Evolutionary conservation across 2,797 vertebrate species (phyloP), one percentile per base, ranked within the genome.

Genomic region (Catamblyrhynchus diadema): DNA sequence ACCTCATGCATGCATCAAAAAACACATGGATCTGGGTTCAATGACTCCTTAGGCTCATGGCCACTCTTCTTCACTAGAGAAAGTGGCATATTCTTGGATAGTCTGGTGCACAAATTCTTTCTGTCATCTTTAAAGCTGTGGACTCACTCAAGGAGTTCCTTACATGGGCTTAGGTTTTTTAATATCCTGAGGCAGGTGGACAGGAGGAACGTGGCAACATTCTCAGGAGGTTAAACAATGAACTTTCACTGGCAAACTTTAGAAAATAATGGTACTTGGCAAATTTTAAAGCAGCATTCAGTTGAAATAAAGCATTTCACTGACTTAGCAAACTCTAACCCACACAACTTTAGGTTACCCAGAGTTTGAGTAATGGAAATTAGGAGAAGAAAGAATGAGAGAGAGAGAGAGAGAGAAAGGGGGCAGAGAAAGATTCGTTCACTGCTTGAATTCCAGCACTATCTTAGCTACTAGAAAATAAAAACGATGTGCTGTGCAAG

Each of bases 131-230:
- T 35, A 54, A 61, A 62, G 5, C 18, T 5, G 5, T 4, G 7
- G 21, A 62, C 30, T 64, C 41, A 23, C 23, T 53, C 3, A 6
- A 32, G 2, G 22, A 65, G 14, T 65, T 73, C 47, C 24, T 56
- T 47, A 30, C 0, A 6, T 0, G 4, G 14, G 9, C 9, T 47
- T 33, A 25, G 9, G 9, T 22, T 18, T 86, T 60, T 47, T 61
- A 30, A 30, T 61, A 30, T 17, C 20, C 30, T 45, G 33, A 61
- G 16, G 16, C 20, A 69, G 7, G 28, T 33, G 24, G 20, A 53
- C 14, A 14, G 16, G 28, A 53, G 7, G 25, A 60, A 30, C 0
- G 0, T 45, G 27, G 53, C 21, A 61, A 61, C 4, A 24, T 33
- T 53, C 20, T 39, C 30, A 39, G 25, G 33, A 85, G 10, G 24